These are phyloP conservation scores for Thamnophis sirtalis DNA, from an alignment of 2,113 vertebrate species.

Conservation along the genomic window DNA sequence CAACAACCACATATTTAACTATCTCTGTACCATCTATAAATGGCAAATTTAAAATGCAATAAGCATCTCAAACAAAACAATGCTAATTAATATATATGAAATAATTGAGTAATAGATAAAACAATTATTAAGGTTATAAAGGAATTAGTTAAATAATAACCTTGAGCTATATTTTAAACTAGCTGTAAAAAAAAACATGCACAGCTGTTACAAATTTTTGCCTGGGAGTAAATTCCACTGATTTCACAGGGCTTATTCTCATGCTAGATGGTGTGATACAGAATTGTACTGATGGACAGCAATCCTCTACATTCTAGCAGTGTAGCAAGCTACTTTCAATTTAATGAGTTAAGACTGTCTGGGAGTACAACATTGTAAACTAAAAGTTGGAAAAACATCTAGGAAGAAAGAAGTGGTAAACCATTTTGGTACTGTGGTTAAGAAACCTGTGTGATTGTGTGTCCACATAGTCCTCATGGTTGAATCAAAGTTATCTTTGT, in stretches of 20 bases:
- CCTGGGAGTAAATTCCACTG: neutral
- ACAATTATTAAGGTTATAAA: neutral
- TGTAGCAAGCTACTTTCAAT: neutral
- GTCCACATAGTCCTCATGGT: neutral
- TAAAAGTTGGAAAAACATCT: neutral
- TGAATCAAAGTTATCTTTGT: neutral
- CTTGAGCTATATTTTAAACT: neutral
- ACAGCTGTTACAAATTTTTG: neutral
- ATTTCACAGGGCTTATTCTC: neutral
- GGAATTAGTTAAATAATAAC: neutral
- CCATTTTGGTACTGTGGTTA: neutral
- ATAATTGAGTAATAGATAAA: neutral
- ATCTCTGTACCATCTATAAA: neutral
- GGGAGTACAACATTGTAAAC: neutral
- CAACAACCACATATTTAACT: neutral
- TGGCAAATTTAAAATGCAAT: neutral
- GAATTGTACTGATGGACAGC: neutral
- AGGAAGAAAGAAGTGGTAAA: neutral
- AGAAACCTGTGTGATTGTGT: neutral
- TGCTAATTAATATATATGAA: neutral
- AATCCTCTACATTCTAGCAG: neutral
- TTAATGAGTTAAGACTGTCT: neutral
- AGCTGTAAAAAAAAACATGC: neutral
- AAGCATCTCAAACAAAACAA: neutral
- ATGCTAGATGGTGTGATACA: neutral